Base-by-base conservation (phyloP, 2,888 invertebrate genomes). In the Cheilosia scutellata region DNA sequence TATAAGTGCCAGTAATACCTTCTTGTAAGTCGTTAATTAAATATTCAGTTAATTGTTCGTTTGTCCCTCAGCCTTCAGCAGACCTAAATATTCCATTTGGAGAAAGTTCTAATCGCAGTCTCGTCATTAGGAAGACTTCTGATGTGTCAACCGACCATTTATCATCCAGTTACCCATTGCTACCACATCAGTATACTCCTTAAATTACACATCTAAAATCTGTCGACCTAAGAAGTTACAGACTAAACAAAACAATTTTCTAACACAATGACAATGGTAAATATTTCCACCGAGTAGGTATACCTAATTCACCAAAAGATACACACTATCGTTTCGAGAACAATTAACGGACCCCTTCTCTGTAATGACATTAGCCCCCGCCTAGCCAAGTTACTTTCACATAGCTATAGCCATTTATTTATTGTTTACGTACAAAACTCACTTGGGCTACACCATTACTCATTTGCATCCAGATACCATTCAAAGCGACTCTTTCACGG, bases 391-490 rank as follows among this genome's bases (percentile, higher is more conserved):
- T 25, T 49, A 25, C 20, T 74, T 53, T 53, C 16, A 3, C 42
- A n/a, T 75, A 74, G 6, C 55, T 66, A n/a, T n/a, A 78, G 11
- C 40, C 49, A 57, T 40, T 71, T 77, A 49, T 44, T 44, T 72
- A 55, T 51, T 63, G 55, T 57, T 62, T 40, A 62, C 58, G 49
- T 65, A 76, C 57, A 63, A 63, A 66, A 72, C 72, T 72, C 31
- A 62, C 51, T 51, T 37, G 5, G 66, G 29, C 77, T 78, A 75
- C 60, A 66, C 60, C 77, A 66, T 72, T 68, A 57, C 60, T 66
- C 72, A 68, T 63, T 70, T 57, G 55, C 70, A 70, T 49, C 66
- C 57, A 33, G 20, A 51, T 63, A 25, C 9, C 55, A 40, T 62
- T 62, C 20, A 42, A 27, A 58, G 57, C 16, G 51, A 20, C 37